phyloP scores from a whole-genome alignment of 2,113 vertebrate species.

The Penelope pileata region DNA sequence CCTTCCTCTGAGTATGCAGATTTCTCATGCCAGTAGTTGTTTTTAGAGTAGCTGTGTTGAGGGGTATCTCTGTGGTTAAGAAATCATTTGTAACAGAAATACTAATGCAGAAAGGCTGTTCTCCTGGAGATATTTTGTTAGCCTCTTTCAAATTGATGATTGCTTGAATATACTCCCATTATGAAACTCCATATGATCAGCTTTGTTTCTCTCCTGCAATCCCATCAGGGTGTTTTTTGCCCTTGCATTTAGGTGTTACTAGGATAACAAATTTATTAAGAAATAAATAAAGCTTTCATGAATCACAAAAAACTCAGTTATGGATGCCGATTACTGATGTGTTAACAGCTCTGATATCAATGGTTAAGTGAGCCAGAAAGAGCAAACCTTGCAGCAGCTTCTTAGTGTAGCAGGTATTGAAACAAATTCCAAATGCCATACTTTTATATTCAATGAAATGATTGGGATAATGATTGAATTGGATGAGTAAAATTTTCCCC shows the following conservation, averaged over 20 bases:
- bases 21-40: background rate
- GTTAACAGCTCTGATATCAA: background rate
- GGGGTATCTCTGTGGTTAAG: constrained; percentile 25
- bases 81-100: constrained; percentile 54
- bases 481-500: background rate
- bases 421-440: background rate
- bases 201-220: constrained; percentile 44
- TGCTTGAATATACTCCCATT: background rate
- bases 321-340: background rate
- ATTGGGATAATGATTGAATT: background rate
- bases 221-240: constrained; percentile 37
- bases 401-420: background rate
- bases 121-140: constrained; percentile 65
- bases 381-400: background rate
- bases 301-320: background rate
- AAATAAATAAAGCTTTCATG: background rate
- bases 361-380: background rate
- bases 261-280: constrained; percentile 24
- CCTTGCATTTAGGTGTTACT: constrained; percentile 31
- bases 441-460: background rate
- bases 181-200: constrained; percentile 21
- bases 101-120: constrained; percentile 42
- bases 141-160: constrained; percentile 29
- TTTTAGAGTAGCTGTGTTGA: constrained; percentile 22
- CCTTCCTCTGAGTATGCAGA: background rate